Evolutionary conservation across 2,888 invertebrate species (phyloP).

Genomic region (Ptilodon capucinus): DNA sequence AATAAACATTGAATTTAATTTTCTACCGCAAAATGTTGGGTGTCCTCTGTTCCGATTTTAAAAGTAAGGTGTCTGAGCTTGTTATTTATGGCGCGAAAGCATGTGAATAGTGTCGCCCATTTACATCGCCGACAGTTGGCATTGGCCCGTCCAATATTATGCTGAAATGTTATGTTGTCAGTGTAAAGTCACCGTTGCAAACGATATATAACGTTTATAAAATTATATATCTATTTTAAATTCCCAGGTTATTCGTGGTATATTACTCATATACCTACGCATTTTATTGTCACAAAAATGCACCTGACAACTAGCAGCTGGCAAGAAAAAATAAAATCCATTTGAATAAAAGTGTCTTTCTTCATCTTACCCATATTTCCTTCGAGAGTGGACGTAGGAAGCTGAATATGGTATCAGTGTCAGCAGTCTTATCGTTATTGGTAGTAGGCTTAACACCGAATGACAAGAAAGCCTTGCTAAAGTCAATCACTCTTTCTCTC

Average conservation of each 20-base stretch:
- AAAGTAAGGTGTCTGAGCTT: neutral
- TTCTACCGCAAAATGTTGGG: neutral
- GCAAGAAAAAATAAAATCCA: no score
- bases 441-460: conserved; percentile 97
- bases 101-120: neutral
- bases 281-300: no score
- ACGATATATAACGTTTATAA: no score
- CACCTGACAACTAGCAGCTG: no score
- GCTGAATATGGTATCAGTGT: conserved; percentile 94
- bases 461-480: conserved; percentile 98
- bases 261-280: no score
- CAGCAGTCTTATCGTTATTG: conserved; percentile 89
- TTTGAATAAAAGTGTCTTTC: neutral
- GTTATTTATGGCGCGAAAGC: neutral
- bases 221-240: no score
- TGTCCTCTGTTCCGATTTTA: neutral
- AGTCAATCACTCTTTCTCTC: conserved; percentile 97
- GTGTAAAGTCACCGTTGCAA: no score
- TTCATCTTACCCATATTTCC: conserved; percentile 92
- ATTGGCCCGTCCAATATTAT: no score
- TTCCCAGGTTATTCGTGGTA: no score
- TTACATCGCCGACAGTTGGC: conserved; percentile 3
- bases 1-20: conserved; percentile 21
- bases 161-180: no score
- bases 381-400: conserved; percentile 97